Percentiles rank a stretch among this genome's conserved stretches.
phyloP scores from a whole-genome alignment of 1,140 invertebrate genomes.

The Tyrophagus putrescentiae region DNA sequence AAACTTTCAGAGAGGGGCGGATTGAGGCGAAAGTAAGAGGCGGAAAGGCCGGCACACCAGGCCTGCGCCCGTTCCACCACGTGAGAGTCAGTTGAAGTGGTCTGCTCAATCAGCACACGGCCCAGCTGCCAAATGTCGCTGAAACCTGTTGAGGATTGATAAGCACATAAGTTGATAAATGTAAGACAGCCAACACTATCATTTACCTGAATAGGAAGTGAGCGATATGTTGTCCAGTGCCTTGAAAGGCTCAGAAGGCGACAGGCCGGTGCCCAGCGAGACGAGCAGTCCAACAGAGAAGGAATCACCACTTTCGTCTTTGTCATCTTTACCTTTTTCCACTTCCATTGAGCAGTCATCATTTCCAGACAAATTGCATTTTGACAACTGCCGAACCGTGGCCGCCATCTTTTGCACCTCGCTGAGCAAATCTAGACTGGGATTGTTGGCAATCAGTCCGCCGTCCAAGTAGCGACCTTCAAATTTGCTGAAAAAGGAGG shows the following conservation, averaged over 20 bases:
- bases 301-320: too few relatives aligned
- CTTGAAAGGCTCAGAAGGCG: constrained; percentile 39
- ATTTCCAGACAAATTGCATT: neutral
- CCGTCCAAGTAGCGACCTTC: constrained; percentile 14
- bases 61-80: constrained; percentile 74
- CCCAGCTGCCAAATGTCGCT: constrained; percentile 58
- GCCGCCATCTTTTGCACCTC: constrained; percentile 48
- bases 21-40: constrained; percentile 55
- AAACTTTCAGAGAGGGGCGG: constrained; percentile 50
- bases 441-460: constrained; percentile 90
- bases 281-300: constrained; percentile 37
- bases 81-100: constrained; percentile 58
- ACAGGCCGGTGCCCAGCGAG: constrained; percentile 38
- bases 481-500: constrained; percentile 63
- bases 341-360: neutral
- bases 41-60: constrained; percentile 74
- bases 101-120: constrained; percentile 54
- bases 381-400: constrained; percentile 11
- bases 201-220: constrained; percentile 44
- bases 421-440: constrained; percentile 78
- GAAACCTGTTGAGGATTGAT: constrained; percentile 41
- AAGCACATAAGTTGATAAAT: neutral
- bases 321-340: neutral
- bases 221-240: constrained; percentile 70
- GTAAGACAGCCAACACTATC: neutral